Evolutionary conservation across 2,113 vertebrate genomes (phyloP).

Genomic region (Pedionomus torquatus): DNA sequence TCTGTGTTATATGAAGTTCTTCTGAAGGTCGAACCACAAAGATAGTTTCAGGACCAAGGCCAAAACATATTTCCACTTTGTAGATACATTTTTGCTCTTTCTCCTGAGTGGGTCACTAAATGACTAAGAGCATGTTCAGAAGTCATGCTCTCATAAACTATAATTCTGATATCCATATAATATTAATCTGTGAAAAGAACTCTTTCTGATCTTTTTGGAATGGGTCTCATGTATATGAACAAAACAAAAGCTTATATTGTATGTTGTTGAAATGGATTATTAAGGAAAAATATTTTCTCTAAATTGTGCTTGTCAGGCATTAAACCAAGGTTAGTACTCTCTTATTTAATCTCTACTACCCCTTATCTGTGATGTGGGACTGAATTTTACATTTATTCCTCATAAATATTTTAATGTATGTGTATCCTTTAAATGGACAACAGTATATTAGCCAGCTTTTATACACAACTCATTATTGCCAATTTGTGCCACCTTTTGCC

Average conservation of each 20-base stretch:
- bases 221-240: not conserved
- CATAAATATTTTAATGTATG: not conserved
- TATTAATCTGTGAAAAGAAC: not conserved
- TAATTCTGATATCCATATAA: not conserved
- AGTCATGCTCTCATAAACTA: not conserved
- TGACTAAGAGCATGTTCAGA: not conserved
- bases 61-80: not conserved
- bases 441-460: not conserved
- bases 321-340: not conserved
- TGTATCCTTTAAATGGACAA: not conserved
- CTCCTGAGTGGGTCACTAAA: not conserved
- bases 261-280: not conserved
- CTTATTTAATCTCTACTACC: not conserved
- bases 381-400: not conserved
- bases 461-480: not conserved
- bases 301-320: not conserved
- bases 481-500: constrained; percentile 7
- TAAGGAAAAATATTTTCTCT: not conserved
- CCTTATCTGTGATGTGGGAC: not conserved
- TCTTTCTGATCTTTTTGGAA: not conserved
- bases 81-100: not conserved
- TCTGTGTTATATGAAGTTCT: not conserved
- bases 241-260: not conserved
- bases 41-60: not conserved
- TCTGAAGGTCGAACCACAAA: constrained; percentile 15